A percentile compares a stretch with the other conserved stretches of the same genome.
Evolutionary conservation across 2,113 vertebrate species (phyloP).

Genomic region (Oryzias celebensis): DNA sequence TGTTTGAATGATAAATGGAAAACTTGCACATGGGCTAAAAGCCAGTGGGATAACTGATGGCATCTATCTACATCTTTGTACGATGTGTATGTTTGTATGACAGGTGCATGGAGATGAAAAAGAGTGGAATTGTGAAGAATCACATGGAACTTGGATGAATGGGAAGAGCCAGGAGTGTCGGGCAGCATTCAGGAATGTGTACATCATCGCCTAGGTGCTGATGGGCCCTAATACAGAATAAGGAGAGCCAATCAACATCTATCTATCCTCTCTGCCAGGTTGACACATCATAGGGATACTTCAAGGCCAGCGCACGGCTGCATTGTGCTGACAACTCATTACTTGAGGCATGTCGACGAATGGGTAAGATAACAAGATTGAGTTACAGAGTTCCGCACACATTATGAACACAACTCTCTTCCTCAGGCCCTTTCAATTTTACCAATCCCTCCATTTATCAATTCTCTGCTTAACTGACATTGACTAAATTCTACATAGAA

Average conservation of each 20-base stretch:
- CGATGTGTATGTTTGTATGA: conserved; percentile 32
- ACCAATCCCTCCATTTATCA: conserved; percentile 39
- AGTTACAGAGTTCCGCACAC: conserved; percentile 65
- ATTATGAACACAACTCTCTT: conserved; percentile 52
- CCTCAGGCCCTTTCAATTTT: conserved; percentile 43
- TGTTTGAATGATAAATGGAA: conserved; percentile 47
- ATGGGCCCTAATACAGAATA: conserved; percentile 76
- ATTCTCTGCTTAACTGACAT: conserved; percentile 6
- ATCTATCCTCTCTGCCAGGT: conserved; percentile 66
- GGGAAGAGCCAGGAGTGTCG: conserved; percentile 56
- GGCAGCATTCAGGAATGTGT: conserved; percentile 66
- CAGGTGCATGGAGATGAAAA: conserved; percentile 18
- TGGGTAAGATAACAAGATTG: conserved; percentile 65
- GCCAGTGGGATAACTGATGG: conserved; percentile 36
- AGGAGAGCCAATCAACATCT: conserved; percentile 74
- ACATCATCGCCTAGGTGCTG: conserved; percentile 67
- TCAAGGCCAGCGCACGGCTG: conserved; percentile 63
- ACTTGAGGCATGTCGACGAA: conserved; percentile 68
- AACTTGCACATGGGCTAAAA: conserved; percentile 8
- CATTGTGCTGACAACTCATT: conserved; percentile 74
- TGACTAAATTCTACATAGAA: conserved; percentile 4
- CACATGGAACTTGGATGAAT: conserved; percentile 53
- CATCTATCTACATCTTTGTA: conserved; percentile 46
- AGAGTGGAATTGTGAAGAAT: conserved; percentile 36
- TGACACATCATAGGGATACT: conserved; percentile 67